phyloP scores from a whole-genome alignment of 1,140 invertebrate species.

The Drosophila tsacasi region DNA sequence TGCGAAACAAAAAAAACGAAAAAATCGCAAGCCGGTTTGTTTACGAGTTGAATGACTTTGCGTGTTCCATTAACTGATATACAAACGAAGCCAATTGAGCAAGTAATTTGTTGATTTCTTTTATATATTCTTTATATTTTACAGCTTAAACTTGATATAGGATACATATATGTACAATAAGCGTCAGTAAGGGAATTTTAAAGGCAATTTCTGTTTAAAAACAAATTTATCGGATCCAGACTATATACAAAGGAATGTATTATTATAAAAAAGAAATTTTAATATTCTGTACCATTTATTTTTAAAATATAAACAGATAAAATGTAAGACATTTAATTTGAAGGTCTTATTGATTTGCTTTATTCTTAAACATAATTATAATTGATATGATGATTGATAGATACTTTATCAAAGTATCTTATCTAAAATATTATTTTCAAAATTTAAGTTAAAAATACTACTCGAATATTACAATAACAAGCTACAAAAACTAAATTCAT shows the following conservation, averaged over 20 bases:
- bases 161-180: too few relatives aligned
- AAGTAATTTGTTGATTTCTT: conserved; percentile 13
- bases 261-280: too few relatives aligned
- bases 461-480: background rate
- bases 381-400: too few relatives aligned
- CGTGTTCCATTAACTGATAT: conserved; percentile 36
- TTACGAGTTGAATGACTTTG: conserved; percentile 56
- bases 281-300: background rate
- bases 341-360: too few relatives aligned
- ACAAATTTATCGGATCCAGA: background rate
- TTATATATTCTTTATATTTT: background rate
- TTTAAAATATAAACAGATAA: too few relatives aligned
- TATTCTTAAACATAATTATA: too few relatives aligned
- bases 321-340: too few relatives aligned
- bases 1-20: conserved; percentile 4
- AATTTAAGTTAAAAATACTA: background rate
- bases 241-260: background rate
- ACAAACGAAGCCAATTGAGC: conserved; percentile 29
- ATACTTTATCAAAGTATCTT: background rate
- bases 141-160: background rate
- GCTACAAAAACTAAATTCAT: background rate
- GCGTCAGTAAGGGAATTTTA: background rate
- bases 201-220: too few relatives aligned
- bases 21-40: conserved; percentile 49
- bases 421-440: background rate